phyloP scores from a whole-genome alignment of 2,888 invertebrate genomes.

The Drosophila neonasuta region DNA sequence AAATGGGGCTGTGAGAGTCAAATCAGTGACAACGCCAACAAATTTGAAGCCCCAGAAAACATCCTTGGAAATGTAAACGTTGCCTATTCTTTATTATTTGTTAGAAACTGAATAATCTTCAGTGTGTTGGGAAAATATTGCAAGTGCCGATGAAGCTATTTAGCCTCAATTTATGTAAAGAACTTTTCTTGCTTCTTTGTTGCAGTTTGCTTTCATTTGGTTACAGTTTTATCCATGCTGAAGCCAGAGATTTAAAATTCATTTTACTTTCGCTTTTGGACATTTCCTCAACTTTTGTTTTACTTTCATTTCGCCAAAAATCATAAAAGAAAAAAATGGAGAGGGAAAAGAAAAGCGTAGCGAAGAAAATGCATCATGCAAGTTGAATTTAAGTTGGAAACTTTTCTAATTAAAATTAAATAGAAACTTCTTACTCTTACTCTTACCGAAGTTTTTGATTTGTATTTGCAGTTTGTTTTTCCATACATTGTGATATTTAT shows the following conservation, averaged over 20 bases:
- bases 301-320: conserved; percentile 48
- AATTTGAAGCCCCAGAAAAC: background rate
- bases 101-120: background rate
- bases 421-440: conserved; percentile 54
- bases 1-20: background rate
- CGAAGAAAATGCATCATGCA: conserved; percentile 48
- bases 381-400: conserved; percentile 71
- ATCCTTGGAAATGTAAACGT: background rate
- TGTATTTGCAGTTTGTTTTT: conserved; percentile 62
- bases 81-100: no score
- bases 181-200: conserved; percentile 14
- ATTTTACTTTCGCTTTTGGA: conserved; percentile 31
- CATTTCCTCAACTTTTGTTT: conserved; percentile 51
- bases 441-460: conserved; percentile 66
- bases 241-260: conserved; percentile 20
- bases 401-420: conserved; percentile 76
- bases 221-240: conserved; percentile 32
- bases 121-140: background rate
- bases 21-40: background rate
- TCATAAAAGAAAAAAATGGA: conserved; percentile 11
- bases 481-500: conserved; percentile 19
- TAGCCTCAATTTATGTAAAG: conserved; percentile 14
- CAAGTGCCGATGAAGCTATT: background rate
- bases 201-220: conserved; percentile 22
- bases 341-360: conserved; percentile 8